A percentile compares a stretch with the other conserved stretches of the same genome.
Evolutionary conservation across 1,140 invertebrate genomes (phyloP).

Genomic region (Achatina immaculata): DNA sequence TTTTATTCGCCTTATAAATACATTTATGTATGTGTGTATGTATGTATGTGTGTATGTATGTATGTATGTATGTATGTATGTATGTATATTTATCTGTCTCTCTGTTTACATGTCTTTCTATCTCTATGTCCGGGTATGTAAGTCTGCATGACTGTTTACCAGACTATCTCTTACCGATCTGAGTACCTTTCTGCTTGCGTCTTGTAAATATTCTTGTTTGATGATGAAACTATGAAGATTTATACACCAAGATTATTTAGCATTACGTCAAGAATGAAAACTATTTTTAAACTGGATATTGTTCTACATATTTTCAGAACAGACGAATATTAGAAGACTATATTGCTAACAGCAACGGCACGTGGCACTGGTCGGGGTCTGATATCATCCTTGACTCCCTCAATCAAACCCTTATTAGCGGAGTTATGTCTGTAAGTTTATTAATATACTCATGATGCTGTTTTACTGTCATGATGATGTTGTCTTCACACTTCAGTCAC

Average conservation of each 20-base stretch:
- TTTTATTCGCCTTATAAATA: not conserved
- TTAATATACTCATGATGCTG: too few species aligned
- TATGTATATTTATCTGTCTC: not conserved
- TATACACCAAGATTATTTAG: too few species aligned
- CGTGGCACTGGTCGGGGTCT: slow-evolving; percentile 67
- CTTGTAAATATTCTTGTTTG: too few species aligned
- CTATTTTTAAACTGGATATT: too few species aligned
- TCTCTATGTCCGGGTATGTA: too few species aligned
- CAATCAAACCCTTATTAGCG: not conserved
- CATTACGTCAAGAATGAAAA: too few species aligned
- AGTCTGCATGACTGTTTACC: too few species aligned
- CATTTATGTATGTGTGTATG: not conserved
- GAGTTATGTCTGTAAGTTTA: not conserved
- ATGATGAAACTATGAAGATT: too few species aligned
- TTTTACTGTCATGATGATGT: not conserved
- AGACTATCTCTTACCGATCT: too few species aligned
- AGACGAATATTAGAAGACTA: not conserved
- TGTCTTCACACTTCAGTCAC: too few species aligned
- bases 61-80: not conserved
- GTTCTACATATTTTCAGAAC: slow-evolving; percentile 24
- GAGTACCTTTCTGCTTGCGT: too few species aligned
- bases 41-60: not conserved
- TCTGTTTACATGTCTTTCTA: too few species aligned
- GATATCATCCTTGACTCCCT: not conserved
- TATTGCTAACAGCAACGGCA: slow-evolving; percentile 67